A percentile compares a stretch with the other conserved stretches of the same genome.
phyloP scores from a whole-genome alignment of 1,140 invertebrate genomes.

The Hyphantria cunea region DNA sequence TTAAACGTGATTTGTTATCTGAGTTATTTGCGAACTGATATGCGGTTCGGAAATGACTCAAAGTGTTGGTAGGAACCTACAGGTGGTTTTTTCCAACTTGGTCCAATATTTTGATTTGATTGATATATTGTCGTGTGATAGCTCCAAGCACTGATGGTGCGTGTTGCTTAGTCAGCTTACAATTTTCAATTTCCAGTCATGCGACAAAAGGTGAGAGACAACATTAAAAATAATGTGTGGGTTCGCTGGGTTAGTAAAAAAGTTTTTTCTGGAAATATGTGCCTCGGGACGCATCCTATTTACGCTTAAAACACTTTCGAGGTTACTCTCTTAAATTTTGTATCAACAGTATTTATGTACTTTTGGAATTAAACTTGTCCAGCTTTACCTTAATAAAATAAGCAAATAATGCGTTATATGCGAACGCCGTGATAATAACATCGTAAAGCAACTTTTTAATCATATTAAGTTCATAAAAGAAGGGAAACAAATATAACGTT shows the following conservation, averaged over 20 bases:
- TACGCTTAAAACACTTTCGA: constrained; percentile 25
- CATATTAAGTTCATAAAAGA: constrained; percentile 25
- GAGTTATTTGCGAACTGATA: too few species aligned
- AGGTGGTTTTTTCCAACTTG: constrained; percentile 30
- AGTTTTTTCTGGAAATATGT: constrained; percentile 25
- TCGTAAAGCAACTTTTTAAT: constrained; percentile 11
- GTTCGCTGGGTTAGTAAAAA: constrained; percentile 18
- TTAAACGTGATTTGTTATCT: constrained; percentile 25
- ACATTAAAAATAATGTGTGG: constrained; percentile 27
- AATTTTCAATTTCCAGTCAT: constrained; percentile 13
- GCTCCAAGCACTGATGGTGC: not conserved
- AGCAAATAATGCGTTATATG: not conserved
- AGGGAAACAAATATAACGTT: constrained; percentile 37
- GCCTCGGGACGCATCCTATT: constrained; percentile 27
- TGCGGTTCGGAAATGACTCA: constrained; percentile 17
- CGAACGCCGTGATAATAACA: constrained; percentile 1
- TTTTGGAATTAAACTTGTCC: not conserved
- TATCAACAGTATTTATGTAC: constrained; percentile 13
- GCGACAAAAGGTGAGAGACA: constrained; percentile 8
- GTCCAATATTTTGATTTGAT: constrained; percentile 17
- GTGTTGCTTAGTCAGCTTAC: constrained; percentile 3
- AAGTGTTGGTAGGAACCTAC: constrained; percentile 17
- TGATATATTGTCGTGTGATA: constrained; percentile 15
- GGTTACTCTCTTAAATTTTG: constrained; percentile 17
- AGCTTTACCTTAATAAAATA: too few species aligned